A percentile compares a stretch with the other conserved stretches of the same genome.
These are phyloP conservation scores for Drosophila carrolli DNA, from an alignment of 1,140 invertebrate genomes.

Conservation along the genomic window DNA sequence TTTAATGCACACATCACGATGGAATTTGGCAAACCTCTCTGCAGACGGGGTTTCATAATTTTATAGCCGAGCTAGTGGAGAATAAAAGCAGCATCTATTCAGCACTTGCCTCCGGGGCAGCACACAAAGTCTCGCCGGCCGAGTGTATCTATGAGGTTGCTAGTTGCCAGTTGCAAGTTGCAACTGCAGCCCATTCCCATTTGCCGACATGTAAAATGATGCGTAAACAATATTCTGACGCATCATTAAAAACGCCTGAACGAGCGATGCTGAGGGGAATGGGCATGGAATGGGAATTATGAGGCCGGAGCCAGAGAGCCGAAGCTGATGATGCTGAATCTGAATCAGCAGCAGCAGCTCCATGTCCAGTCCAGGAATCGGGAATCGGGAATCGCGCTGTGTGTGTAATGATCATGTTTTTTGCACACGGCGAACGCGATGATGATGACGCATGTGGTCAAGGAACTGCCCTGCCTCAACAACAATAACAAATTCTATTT, in stretches of 20 bases:
- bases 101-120: slow-evolving; percentile 14
- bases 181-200: slow-evolving; percentile 37
- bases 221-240: slow-evolving; percentile 83
- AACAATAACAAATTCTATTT: slow-evolving; percentile 78
- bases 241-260: slow-evolving; percentile 81
- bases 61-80: slow-evolving; percentile 29
- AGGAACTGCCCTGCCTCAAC: slow-evolving; percentile 70
- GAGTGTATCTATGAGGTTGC: slow-evolving; percentile 28
- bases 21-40: slow-evolving; percentile 44
- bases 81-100: slow-evolving; percentile 43
- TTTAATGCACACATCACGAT: slow-evolving; percentile 77
- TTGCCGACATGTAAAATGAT: slow-evolving; percentile 82
- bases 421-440: slow-evolving; percentile 71
- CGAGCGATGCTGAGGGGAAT: slow-evolving; percentile 11
- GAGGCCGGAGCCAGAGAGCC: slow-evolving; percentile 2
- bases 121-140: background rate
- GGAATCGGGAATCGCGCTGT: slow-evolving; percentile 38
- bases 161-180: background rate
- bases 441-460: slow-evolving; percentile 74
- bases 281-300: slow-evolving; percentile 1
- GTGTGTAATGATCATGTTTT: slow-evolving; percentile 59
- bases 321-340: slow-evolving; percentile 24
- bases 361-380: slow-evolving; percentile 55
- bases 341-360: slow-evolving; percentile 46
- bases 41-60: slow-evolving; percentile 59